Percentiles rank a stretch among this genome's conserved stretches.
These are phyloP conservation scores for Lepetodrilus schrolli DNA, from an alignment of 2,888 invertebrate species.

Conservation along the genomic window DNA sequence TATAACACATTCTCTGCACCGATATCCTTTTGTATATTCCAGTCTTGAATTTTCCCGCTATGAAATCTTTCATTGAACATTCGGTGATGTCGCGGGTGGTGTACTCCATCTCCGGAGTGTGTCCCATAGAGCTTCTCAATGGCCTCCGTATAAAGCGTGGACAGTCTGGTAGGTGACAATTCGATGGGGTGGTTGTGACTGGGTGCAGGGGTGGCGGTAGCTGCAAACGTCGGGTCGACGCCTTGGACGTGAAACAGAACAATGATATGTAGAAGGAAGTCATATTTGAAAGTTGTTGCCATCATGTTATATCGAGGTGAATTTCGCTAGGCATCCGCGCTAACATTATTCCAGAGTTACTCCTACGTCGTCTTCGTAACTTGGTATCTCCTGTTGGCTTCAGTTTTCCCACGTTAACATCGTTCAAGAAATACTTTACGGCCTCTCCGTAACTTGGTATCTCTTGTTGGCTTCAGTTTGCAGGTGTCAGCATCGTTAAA, in stretches of 20 bases:
- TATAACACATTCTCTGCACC: constrained; percentile 37
- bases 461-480: too few species aligned
- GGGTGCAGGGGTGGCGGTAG: background rate
- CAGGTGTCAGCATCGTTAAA: too few species aligned
- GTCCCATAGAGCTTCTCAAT: background rate
- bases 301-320: constrained; percentile 5
- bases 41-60: constrained; percentile 19
- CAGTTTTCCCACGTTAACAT: too few species aligned
- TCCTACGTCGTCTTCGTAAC: too few species aligned
- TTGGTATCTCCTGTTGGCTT: too few species aligned
- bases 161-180: constrained; percentile 1
- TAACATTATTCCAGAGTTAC: background rate
- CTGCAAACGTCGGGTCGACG: background rate
- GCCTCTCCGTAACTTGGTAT: too few species aligned
- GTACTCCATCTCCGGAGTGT: background rate
- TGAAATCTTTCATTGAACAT: constrained; percentile 12
- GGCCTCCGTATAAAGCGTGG: background rate
- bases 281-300: background rate
- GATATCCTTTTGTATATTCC: background rate
- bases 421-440: too few species aligned
- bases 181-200: background rate
- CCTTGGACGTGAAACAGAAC: background rate
- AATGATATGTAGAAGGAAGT: background rate
- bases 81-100: background rate
- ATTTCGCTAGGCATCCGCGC: background rate